These are phyloP conservation scores for Dynastes tityus DNA, from an alignment of 2,888 invertebrate genomes.

Conservation along the genomic window DNA sequence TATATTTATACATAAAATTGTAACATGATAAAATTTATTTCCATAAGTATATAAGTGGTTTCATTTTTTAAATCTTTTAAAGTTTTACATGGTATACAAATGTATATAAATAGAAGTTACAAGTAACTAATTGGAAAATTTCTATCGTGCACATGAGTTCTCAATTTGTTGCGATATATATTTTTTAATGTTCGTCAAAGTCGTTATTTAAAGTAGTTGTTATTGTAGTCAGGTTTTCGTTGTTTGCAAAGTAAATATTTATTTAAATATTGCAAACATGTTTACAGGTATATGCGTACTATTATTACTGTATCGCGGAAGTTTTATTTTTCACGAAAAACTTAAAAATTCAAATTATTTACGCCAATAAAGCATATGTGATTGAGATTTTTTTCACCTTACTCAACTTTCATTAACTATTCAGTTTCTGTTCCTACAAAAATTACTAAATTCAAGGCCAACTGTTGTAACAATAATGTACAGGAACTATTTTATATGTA, in stretches of 20 bases:
- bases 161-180: no score
- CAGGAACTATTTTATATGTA: not conserved
- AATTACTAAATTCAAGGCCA: slow-evolving; percentile 42
- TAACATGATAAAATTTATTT: no score
- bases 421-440: slow-evolving; percentile 34
- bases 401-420: slow-evolving; percentile 40
- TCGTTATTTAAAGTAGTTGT: not conserved
- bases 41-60: no score
- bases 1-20: no score
- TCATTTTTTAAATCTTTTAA: no score
- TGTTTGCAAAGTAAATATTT: slow-evolving; percentile 14
- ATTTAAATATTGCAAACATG: not conserved
- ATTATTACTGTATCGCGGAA: not conserved
- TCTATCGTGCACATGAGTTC: no score
- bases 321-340: not conserved
- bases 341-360: not conserved
- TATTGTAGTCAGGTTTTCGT: not conserved
- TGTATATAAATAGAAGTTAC: no score
- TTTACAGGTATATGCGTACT: not conserved
- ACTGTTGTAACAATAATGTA: slow-evolving; percentile 21
- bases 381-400: slow-evolving; percentile 29
- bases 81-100: no score
- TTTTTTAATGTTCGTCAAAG: not conserved
- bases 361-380: slow-evolving; percentile 12
- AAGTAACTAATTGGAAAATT: no score